phyloP scores from a whole-genome alignment of 2,797 vertebrate genomes.

The Helicolenus hilgendorfi region DNA sequence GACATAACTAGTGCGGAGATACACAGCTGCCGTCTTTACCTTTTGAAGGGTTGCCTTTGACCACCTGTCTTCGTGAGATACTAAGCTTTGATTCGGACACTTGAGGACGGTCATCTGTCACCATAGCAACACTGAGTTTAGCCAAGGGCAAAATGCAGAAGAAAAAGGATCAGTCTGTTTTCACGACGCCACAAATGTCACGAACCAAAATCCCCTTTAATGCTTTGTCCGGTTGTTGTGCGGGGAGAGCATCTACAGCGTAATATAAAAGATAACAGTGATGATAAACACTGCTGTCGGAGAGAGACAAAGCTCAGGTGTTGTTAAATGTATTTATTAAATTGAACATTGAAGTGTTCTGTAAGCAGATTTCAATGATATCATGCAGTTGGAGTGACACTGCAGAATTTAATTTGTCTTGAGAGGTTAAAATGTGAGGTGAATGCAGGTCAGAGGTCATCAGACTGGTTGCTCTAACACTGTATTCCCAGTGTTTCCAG shows the following conservation, averaged over 20 bases:
- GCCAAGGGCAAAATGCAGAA: constrained; percentile 41
- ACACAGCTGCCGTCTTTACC: not conserved
- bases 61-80: constrained; percentile 1
- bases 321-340: not conserved
- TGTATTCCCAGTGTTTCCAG: constrained; percentile 24
- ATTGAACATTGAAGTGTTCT: not conserved
- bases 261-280: too few relatives aligned
- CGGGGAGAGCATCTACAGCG: accelerated
- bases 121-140: constrained; percentile 74
- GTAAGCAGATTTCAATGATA: not conserved
- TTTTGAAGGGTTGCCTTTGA: not conserved
- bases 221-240: not conserved
- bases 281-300: not conserved
- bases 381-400: not conserved
- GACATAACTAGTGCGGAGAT: not conserved
- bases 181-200: not conserved
- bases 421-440: not conserved
- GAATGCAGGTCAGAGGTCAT: constrained; percentile 3
- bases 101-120: constrained; percentile 55
- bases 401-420: not conserved
- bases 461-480: not conserved
- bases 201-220: constrained; percentile 1
- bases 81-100: constrained; percentile 55
- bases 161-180: constrained; percentile 20
- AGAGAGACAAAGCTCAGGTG: not conserved